A percentile compares a stretch with the other conserved stretches of the same genome.
Evolutionary conservation across 2,888 invertebrate species (phyloP).

Genomic region (Syritta pipiens): DNA sequence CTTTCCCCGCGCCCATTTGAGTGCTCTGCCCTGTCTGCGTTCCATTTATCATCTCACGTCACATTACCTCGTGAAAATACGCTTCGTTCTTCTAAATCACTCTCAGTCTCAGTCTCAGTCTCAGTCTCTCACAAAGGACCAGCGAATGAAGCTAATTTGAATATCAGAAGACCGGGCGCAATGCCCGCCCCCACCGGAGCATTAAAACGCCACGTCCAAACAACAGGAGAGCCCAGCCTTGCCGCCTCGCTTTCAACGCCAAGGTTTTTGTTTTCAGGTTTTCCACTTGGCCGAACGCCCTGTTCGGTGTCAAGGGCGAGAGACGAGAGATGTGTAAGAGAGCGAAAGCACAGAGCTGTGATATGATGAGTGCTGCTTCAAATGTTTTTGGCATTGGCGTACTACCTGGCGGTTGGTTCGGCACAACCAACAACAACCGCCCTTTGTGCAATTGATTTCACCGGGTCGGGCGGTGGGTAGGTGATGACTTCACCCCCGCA

Average conservation of each 20-base stretch:
- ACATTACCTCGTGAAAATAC: too few relatives aligned
- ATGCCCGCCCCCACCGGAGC: conserved; percentile 5
- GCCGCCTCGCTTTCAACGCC: conserved; percentile 17
- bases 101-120: background rate
- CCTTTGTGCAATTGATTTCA: conserved; percentile 49
- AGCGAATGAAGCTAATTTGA: conserved; percentile 42
- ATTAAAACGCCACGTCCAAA: conserved; percentile 22
- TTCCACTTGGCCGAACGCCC: conserved; percentile 46
- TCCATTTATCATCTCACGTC: too few relatives aligned
- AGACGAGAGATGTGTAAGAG: conserved; percentile 3
- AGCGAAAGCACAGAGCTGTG: background rate
- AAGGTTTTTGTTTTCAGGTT: conserved; percentile 38
- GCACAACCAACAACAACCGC: background rate
- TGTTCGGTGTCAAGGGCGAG: conserved; percentile 8
- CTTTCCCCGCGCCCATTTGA: too few relatives aligned
- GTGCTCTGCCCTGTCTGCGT: too few relatives aligned
- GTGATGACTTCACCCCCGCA: conserved; percentile 29
- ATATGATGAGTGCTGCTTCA: conserved; percentile 51
- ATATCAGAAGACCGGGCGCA: conserved; percentile 41
- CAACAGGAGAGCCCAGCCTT: background rate
- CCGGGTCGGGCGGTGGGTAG: conserved; percentile 1
- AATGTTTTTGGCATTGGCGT: conserved; percentile 44
- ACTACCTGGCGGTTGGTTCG: background rate
- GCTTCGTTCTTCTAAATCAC: background rate
- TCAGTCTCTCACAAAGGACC: conserved; percentile 16